Evolutionary conservation across 2,888 invertebrate species (phyloP), one percentile per base, ranked within the genome.

Genomic region (Pimpla rufipes): DNA sequence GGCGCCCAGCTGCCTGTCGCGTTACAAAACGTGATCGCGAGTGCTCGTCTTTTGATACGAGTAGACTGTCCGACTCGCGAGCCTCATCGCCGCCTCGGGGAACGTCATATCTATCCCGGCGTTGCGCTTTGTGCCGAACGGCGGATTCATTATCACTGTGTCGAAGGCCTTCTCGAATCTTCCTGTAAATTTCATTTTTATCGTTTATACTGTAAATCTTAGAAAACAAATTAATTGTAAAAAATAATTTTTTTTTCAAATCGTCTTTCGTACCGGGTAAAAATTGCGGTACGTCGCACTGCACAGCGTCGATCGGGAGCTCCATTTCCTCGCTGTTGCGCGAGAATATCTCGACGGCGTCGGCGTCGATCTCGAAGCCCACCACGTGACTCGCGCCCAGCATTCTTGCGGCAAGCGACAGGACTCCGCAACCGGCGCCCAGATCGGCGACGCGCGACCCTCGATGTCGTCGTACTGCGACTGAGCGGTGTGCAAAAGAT

Each of bases 41-140:
- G 99, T 99, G 16, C 98, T 96, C 13, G 97, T 96, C 94, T 99
- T 99, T 92, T 99, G 99, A 73, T 99, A 94, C 0, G 99, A 99
- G 93, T 98, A 99, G n/a, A 99, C 97, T 76, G 96, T 95, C 74
- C 94, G 94, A 50, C 94, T 95, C 35, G 97, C 95, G 37, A 99
- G 93, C 68, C 94, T 93, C 4, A 97, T 93, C 0, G 97, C n/a
- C n/a, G n/a, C n/a, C n/a, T n/a, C n/a, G n/a, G n/a, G n/a, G n/a
- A n/a, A n/a, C n/a, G n/a, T n/a, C 99, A 98, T 96, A 93, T 99
- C 99, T 82, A 97, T 96, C 23, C 99, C 99, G 87, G 95, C 93
- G 93, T 98, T 99, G 86, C 96, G 95, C 93, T 99, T 99, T 0
- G 99, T 99, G 1, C 99, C 99, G 94, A 99, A 99, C 0, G 99